A percentile compares a stretch with the other conserved stretches of the same genome.
These are phyloP conservation scores for Microtus ochrogaster DNA, from an alignment of 2,113 vertebrate genomes.

Conservation along the genomic window DNA sequence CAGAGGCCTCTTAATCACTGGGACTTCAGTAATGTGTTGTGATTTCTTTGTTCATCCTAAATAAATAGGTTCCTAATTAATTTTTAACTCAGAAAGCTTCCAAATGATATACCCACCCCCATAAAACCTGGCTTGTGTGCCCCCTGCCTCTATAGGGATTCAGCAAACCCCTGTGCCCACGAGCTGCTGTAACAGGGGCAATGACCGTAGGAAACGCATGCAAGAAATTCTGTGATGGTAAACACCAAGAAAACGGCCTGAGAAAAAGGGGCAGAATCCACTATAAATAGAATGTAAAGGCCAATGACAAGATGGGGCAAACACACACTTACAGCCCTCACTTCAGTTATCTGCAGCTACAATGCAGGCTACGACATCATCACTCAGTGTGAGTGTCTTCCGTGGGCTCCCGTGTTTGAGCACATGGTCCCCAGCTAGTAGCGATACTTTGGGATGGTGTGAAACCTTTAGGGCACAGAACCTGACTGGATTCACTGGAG, in stretches of 20 bases:
- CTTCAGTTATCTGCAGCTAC: neutral
- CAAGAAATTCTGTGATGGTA: neutral
- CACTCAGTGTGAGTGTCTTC: neutral
- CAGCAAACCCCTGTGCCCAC: neutral
- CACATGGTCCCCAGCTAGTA: neutral
- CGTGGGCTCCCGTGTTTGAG: neutral
- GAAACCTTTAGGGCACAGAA: neutral
- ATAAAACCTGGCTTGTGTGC: neutral
- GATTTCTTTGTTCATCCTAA: conserved; percentile 5
- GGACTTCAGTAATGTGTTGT: neutral
- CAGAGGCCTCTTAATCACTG: neutral
- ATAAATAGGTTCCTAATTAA: neutral
- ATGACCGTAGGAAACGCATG: neutral
- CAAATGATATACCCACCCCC: neutral
- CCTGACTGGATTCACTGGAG: neutral
- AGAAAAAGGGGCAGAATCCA: neutral
- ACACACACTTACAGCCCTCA: neutral
- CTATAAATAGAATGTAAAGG: neutral
- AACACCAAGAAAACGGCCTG: neutral
- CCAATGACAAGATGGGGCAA: neutral
- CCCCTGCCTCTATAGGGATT: neutral
- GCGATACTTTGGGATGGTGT: neutral
- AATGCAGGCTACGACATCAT: neutral
- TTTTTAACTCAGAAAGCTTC: conserved; percentile 26
- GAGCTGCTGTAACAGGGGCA: neutral